Evolutionary conservation across 1,140 invertebrate genomes (phyloP).

Genomic region (Drosophila kepulauana): DNA sequence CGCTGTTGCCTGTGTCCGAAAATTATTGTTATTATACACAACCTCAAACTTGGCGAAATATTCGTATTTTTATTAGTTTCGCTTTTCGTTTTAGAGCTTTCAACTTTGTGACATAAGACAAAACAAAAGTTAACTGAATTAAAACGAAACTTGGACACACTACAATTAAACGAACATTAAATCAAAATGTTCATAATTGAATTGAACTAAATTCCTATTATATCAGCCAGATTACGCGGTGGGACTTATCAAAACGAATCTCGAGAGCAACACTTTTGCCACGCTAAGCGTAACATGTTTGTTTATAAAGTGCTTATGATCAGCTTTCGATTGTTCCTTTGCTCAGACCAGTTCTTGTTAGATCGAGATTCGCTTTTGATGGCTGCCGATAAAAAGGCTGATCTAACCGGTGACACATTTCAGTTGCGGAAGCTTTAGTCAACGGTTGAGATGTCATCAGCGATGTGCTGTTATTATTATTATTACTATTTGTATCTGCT

Average conservation of each 20-base stretch:
- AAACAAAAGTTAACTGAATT: constrained; percentile 1
- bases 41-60: constrained; percentile 36
- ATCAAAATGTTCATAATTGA: not conserved
- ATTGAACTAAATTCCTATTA: no score
- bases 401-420: constrained; percentile 39
- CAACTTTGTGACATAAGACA: constrained; percentile 19
- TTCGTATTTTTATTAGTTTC: constrained; percentile 57
- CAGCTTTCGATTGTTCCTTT: constrained; percentile 2
- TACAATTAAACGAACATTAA: not conserved
- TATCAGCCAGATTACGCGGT: no score
- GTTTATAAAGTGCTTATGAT: not conserved
- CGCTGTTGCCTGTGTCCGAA: constrained; percentile 34
- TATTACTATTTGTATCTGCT: constrained; percentile 23
- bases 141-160: constrained; percentile 26
- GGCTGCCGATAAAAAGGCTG: constrained; percentile 47
- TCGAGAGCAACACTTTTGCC: no score
- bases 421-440: constrained; percentile 53
- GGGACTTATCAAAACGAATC: no score
- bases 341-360: constrained; percentile 55
- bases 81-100: constrained; percentile 1
- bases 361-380: constrained; percentile 37
- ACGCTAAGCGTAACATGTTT: not conserved
- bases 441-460: constrained; percentile 38
- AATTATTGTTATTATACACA: constrained; percentile 18
- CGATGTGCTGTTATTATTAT: not conserved